Evolutionary conservation across 2,797 vertebrate genomes (phyloP).

Genomic region (Cuculus canorus): DNA sequence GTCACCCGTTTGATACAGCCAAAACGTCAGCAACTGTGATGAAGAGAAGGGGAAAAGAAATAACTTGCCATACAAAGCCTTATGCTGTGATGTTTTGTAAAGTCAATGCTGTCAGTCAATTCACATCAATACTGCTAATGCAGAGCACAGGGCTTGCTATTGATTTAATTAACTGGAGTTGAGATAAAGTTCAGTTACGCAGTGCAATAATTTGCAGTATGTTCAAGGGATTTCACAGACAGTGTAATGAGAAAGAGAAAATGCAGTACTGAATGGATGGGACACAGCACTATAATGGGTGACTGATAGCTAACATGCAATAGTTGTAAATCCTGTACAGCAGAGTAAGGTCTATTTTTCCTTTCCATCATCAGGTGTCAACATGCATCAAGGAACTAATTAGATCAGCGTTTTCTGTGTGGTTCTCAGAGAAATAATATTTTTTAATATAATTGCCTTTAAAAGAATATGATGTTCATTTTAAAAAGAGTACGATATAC

Average conservation of each 20-base stretch:
- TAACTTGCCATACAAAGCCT: neutral
- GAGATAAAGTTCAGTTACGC: constrained; percentile 27
- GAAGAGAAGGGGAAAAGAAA: neutral
- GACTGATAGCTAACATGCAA: neutral
- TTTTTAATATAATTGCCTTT: neutral
- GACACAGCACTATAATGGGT: neutral
- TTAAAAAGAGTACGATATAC: neutral
- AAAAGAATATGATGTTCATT: neutral
- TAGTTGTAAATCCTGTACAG: neutral
- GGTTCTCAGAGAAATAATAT: neutral
- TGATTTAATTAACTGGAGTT: constrained; percentile 55
- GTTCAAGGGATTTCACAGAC: neutral
- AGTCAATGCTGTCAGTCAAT: neutral
- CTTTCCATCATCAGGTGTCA: neutral
- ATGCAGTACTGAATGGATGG: neutral
- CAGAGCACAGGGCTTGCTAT: neutral
- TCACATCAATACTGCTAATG: constrained; percentile 9
- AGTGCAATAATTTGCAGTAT: neutral
- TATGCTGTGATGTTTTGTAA: neutral
- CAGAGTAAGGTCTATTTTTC: neutral
- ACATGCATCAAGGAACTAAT: neutral
- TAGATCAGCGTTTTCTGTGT: neutral
- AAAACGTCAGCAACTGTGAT: constrained; percentile 32
- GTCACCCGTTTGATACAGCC: neutral
- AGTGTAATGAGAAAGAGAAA: neutral